A percentile compares a stretch with the other conserved stretches of the same genome.
Evolutionary conservation across 2,888 invertebrate species (phyloP).

Genomic region (Colletes collaris): DNA sequence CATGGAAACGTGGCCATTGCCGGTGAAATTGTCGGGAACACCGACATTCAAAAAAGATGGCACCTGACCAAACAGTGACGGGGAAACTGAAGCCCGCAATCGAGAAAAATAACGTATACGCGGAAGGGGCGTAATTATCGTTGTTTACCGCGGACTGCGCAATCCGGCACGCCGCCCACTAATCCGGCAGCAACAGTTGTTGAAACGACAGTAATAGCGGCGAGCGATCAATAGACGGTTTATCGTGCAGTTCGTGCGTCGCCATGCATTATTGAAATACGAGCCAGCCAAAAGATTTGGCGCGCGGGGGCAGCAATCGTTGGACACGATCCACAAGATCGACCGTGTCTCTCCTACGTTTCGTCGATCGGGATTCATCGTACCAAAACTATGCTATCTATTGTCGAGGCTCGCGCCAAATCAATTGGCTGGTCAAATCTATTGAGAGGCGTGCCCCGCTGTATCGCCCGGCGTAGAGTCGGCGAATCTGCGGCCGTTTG

Average conservation of each 20-base stretch:
- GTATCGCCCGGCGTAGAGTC: too few relatives aligned
- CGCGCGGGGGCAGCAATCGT: slow-evolving; percentile 14
- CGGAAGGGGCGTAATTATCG: slow-evolving; percentile 44
- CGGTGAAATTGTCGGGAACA: too few relatives aligned
- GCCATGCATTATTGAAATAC: slow-evolving; percentile 46
- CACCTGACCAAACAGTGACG: too few relatives aligned
- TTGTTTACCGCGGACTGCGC: slow-evolving; percentile 37
- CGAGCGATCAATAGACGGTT: slow-evolving; percentile 48
- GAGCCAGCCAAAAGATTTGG: slow-evolving; percentile 36
- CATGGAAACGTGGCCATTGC: too few relatives aligned
- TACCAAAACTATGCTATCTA: not conserved
- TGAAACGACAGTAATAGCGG: slow-evolving; percentile 57
- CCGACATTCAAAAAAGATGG: too few relatives aligned
- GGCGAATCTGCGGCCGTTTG: too few relatives aligned
- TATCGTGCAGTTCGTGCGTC: slow-evolving; percentile 46
- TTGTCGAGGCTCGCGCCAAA: not conserved
- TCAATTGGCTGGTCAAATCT: not conserved
- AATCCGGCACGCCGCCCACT: slow-evolving; percentile 36
- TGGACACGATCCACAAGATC: not conserved
- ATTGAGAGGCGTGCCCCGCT: too few relatives aligned
- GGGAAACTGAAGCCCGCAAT: too few relatives aligned
- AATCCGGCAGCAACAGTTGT: slow-evolving; percentile 64
- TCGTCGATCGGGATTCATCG: slow-evolving; percentile 1
- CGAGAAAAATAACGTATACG: not conserved
- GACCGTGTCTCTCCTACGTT: not conserved